phyloP scores from a whole-genome alignment of 2,888 invertebrate genomes.

The Allacma fusca region DNA sequence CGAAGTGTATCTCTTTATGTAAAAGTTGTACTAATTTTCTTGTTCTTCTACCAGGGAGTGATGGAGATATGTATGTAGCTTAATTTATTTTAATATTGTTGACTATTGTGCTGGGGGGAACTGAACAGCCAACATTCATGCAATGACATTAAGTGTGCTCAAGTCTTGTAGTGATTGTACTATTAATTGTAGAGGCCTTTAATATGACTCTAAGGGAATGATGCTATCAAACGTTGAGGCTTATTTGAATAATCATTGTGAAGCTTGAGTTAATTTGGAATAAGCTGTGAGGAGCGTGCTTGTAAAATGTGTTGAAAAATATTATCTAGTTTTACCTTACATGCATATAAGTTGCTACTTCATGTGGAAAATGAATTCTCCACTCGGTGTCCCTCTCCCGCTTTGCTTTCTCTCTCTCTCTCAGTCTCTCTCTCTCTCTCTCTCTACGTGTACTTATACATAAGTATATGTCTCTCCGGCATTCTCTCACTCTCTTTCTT shows the following conservation, averaged over 20 bases:
- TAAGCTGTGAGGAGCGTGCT: background rate
- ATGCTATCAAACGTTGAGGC: background rate
- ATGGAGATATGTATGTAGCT: too few species aligned
- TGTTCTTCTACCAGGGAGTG: too few species aligned
- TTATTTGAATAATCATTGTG: conserved; percentile 9
- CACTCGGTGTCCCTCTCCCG: background rate
- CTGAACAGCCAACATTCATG: too few species aligned
- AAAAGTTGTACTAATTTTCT: too few species aligned
- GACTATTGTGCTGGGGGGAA: too few species aligned
- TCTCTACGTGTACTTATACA: too few species aligned
- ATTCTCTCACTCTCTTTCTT: background rate
- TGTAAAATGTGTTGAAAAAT: background rate
- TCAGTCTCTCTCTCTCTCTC: background rate
- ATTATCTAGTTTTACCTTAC: background rate
- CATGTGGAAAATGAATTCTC: conserved; percentile 12
- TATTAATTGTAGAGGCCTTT: too few species aligned
- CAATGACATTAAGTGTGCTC: background rate
- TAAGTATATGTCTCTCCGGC: too few species aligned
- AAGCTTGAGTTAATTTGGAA: background rate
- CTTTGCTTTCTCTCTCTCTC: background rate
- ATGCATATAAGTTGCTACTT: background rate
- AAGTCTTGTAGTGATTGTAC: background rate
- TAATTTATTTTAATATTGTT: too few species aligned
- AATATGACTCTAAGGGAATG: background rate
- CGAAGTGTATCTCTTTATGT: too few species aligned